These are phyloP conservation scores for Magallana ariakensis DNA, from an alignment of 1,140 invertebrate species.

Conservation along the genomic window DNA sequence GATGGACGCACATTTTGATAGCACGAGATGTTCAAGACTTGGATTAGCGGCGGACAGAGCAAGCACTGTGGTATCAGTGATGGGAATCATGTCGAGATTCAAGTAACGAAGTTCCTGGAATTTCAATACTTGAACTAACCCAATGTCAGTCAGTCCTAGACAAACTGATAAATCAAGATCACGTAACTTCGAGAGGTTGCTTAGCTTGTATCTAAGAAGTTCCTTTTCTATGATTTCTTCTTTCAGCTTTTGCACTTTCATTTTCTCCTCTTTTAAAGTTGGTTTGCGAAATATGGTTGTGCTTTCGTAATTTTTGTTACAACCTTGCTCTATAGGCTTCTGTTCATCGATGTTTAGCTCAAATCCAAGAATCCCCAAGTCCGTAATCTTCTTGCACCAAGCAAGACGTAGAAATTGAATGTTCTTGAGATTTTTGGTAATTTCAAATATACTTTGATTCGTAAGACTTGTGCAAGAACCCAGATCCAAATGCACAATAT, in stretches of 20 bases:
- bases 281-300: slow-evolving; percentile 69
- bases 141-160: slow-evolving; percentile 86
- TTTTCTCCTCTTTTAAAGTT: slow-evolving; percentile 67
- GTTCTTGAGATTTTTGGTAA: slow-evolving; percentile 83
- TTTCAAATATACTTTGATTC: slow-evolving; percentile 83
- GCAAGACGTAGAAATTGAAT: slow-evolving; percentile 84
- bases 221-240: slow-evolving; percentile 52
- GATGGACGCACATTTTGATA: slow-evolving; percentile 82
- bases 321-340: slow-evolving; percentile 60
- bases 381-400: slow-evolving; percentile 84
- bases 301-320: slow-evolving; percentile 62
- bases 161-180: slow-evolving; percentile 85
- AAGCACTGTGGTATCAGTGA: slow-evolving; percentile 84
- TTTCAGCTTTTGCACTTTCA: slow-evolving; percentile 82
- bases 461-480: slow-evolving; percentile 85
- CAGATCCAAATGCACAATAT: slow-evolving; percentile 84
- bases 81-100: slow-evolving; percentile 85
- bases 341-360: slow-evolving; percentile 78
- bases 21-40: slow-evolving; percentile 85
- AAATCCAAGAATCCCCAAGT: slow-evolving; percentile 83
- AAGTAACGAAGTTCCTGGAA: slow-evolving; percentile 84
- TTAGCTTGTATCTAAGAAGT: slow-evolving; percentile 81
- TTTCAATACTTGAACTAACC: slow-evolving; percentile 84
- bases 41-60: slow-evolving; percentile 84
- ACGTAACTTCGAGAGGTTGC: slow-evolving; percentile 79